Base-by-base conservation (phyloP, 2,888 invertebrate genomes). In the Deroplatys truncata region DNA sequence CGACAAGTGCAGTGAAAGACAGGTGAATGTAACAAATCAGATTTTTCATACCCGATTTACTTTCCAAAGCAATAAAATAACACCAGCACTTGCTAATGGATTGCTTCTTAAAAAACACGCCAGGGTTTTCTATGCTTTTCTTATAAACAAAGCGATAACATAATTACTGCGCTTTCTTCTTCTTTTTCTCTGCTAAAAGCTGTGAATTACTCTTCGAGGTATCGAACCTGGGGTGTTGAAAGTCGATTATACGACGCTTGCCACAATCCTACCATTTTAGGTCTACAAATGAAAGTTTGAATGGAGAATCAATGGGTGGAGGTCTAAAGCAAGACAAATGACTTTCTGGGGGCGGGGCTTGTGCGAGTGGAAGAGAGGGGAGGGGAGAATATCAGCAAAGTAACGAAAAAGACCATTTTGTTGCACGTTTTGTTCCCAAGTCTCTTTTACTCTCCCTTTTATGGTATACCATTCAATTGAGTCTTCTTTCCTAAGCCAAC, bases 251-350 rank as follows among this genome's bases (percentile, higher is more conserved):
- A 72, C 16, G 56, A 72, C 7, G 20, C 56, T 20, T 13, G 56
- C 56, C 56, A 72, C 56, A 72, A 72, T 87, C 82, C 87, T 82
- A 72, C 82, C 87, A 87, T 87, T 87, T 87, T 87, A 72, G 31
- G 82, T 31, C 82, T 82, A 72, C 20, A 72, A 85, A 84, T 56
- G 89, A 84, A 84, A 89, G 72, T 84, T 49, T 86, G 89, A 89
- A 89, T 89, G 86, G 86, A 87, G 89, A 89, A 89, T 89, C 89
- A 89, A 89, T 89, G 87, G 82, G 56, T 29, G 49, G 84, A 29
- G 85, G 56, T 16, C 72, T 87, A n/a, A 87, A 83, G 86, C 35
- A 83, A 87, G 87, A 87, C 87, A 87, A 87, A 87, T 87, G 87
- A 87, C 85, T 85, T 49, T 85, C 85, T n/a, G 31, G 43, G 84